Conservation (phyloP, 1,140 invertebrate genomes). For the Leucophenga varia region DNA sequence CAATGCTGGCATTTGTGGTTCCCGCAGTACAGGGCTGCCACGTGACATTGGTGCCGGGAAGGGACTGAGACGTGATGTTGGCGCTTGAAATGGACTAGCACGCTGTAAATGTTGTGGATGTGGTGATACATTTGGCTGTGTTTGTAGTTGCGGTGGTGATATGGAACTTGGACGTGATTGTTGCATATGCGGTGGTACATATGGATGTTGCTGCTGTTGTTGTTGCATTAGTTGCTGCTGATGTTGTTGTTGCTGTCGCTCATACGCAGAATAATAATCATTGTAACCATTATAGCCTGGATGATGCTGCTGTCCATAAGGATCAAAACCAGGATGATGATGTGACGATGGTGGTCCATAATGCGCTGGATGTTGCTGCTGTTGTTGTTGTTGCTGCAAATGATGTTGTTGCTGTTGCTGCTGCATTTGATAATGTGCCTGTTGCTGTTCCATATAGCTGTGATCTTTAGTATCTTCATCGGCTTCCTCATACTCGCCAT, state of each 20-base stretch:
- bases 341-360: slow-evolving; percentile 21
- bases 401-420: slow-evolving; percentile 11
- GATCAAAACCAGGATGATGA: slow-evolving; percentile 11
- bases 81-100: slow-evolving; percentile 34
- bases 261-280: slow-evolving; percentile 41
- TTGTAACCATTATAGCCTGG: slow-evolving; percentile 34
- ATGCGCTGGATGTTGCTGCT: slow-evolving; percentile 22
- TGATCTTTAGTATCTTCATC: slow-evolving; percentile 27
- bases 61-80: too few species aligned
- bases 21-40: too few species aligned
- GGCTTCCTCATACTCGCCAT: slow-evolving; percentile 49
- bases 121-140: slow-evolving; percentile 31
- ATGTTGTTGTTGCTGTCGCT: slow-evolving; percentile 37
- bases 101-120: too few species aligned
- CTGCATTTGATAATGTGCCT: background rate
- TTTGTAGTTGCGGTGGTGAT: slow-evolving; percentile 26
- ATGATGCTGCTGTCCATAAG: slow-evolving; percentile 19
- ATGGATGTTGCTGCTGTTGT: slow-evolving; percentile 27
- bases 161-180: slow-evolving; percentile 4
- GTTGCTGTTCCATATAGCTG: slow-evolving; percentile 39
- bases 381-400: slow-evolving; percentile 14
- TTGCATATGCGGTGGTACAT: slow-evolving; percentile 12
- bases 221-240: slow-evolving; percentile 28
- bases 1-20: too few species aligned
- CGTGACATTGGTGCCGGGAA: too few species aligned